Percentiles rank a stretch among this genome's conserved stretches.
Evolutionary conservation across 2,797 vertebrate genomes (phyloP).

Genomic region (Tokudaia tokunoshimensis): DNA sequence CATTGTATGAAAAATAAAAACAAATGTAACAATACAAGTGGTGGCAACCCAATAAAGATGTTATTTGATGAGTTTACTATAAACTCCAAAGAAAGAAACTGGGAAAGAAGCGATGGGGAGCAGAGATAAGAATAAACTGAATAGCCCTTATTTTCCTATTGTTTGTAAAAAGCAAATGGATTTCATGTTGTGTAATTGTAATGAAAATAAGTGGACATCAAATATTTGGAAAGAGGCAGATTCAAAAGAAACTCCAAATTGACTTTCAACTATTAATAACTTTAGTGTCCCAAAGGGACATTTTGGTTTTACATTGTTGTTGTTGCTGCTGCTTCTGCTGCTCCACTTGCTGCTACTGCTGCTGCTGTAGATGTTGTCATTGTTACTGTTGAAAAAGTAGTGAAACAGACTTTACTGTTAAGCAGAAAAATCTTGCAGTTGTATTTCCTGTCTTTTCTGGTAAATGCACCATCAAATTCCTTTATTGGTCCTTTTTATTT

Average conservation of each 20-base stretch:
- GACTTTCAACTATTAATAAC: slow-evolving; percentile 79
- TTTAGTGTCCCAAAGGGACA: slow-evolving; percentile 45
- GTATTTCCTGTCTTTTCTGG: slow-evolving; percentile 48
- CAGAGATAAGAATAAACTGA: slow-evolving; percentile 64
- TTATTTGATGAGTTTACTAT: slow-evolving; percentile 65
- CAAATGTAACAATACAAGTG: slow-evolving; percentile 63
- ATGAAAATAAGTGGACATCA: slow-evolving; percentile 76
- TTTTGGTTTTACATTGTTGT: slow-evolving; percentile 36
- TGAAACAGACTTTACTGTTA: slow-evolving; percentile 36
- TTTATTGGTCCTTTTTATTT: slow-evolving; percentile 19
- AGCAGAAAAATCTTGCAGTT: slow-evolving; percentile 43
- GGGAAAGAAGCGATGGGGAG: slow-evolving; percentile 51
- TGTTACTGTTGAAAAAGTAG: slow-evolving; percentile 19
- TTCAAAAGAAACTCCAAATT: slow-evolving; percentile 68
- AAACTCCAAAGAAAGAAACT: slow-evolving; percentile 72
- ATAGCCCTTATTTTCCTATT: slow-evolving; percentile 66
- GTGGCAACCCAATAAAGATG: slow-evolving; percentile 62
- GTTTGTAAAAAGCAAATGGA: slow-evolving; percentile 72
- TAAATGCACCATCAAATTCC: slow-evolving; percentile 48
- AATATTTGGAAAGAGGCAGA: slow-evolving; percentile 68
- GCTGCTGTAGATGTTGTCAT: not conserved
- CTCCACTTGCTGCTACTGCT: not conserved
- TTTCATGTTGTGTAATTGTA: slow-evolving; percentile 72
- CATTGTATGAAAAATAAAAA: slow-evolving; percentile 69
- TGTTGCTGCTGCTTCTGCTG: not conserved